Evolutionary conservation across 2,888 invertebrate species (phyloP), one percentile per base, ranked within the genome.

Genomic region (Seladonia tumulorum): DNA sequence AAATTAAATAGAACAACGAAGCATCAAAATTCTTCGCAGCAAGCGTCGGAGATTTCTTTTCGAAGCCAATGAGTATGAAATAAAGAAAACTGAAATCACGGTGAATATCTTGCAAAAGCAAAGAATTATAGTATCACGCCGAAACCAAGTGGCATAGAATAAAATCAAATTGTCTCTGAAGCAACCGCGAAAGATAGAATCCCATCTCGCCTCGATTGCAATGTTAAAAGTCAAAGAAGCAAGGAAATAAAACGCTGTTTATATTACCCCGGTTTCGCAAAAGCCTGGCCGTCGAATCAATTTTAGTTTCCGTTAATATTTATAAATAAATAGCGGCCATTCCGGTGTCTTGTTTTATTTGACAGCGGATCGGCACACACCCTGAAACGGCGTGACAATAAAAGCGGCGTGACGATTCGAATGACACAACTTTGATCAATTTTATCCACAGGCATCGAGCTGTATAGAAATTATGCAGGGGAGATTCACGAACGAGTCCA

Each of bases 381-480:
- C 8, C 14, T 39, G 25, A 45, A 35, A 18, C 18, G 29, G 35
- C 35, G 63, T 29, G n/a, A n/a, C n/a, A n/a, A n/a, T n/a, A n/a
- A n/a, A n/a, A n/a, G n/a, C n/a, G n/a, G n/a, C n/a, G n/a, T n/a
- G 35, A 10, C 39, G 10, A 5, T 39, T 42, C 12, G 12, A n/a
- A 47, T 42, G 47, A 47, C 68, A n/a, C 25, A 53, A 22, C 25
- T 66, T 47, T 39, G 8, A 39, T 39, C 8, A 22, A 45, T 66
- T 73, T 72, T 35, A 57, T 85, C 73, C 63, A 25, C 74, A 89
- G 89, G 18, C 47, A 7, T 83, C 88, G 4, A 83, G 84, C n/a
- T 93, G 93, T 42, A 39, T 92, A 22, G 93, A 93, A 29, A 68
- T 92, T 35, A 82, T 92, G 39, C 70, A 88, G 78, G 84, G 88